Evolutionary conservation across 2,797 vertebrate genomes (phyloP), one percentile per base, ranked within the genome.

Genomic region (Mallotus villosus): DNA sequence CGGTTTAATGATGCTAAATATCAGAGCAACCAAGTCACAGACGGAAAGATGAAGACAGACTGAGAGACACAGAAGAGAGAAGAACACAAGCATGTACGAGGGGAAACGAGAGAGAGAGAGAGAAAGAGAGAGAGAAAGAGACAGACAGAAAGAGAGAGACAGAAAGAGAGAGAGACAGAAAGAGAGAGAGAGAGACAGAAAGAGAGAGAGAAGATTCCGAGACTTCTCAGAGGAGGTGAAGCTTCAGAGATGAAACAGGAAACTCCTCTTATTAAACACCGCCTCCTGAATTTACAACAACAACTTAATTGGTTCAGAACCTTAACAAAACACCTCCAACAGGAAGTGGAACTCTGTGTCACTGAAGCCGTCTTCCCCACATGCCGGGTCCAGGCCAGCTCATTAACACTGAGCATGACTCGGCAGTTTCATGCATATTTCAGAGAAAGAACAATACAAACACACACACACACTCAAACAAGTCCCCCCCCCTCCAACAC

Each of bases 221-320:
- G 46, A 2, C 0, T 0, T 34, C 32, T 34, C 32, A 34, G 14
- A 19, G 63, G 12, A 11, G 21, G 32, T 5, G 68, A 60, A n/a
- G 19, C 2, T 2, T 14, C 22, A 32, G 24, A 41, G n/a, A 22
- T 21, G n/a, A 4, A 64, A 64, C 6, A 64, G 34, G 21, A 64
- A 21, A 37, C 37, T 46, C 63, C 4, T 46, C 63, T 2, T 60
- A 63, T 34, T n/a, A 22, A 32, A 64, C 63, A 14, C 63, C 2
- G 46, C 12, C 34, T 46, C 29, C 63, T 24, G 63, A 64, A 64
- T 64, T 24, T 22, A 64, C 32, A 64, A 37, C 22, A 41, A 41
- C 8, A 61, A 22, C 59, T 14, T 51, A 14, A 29, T 29, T 25
- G 1, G 24, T 25, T 62, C 24, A 17, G 25, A 29, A 32, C 24